A percentile compares a stretch with the other conserved stretches of the same genome.
These are phyloP conservation scores for Gastrophryne carolinensis DNA, from an alignment of 2,797 vertebrate species.

Conservation along the genomic window DNA sequence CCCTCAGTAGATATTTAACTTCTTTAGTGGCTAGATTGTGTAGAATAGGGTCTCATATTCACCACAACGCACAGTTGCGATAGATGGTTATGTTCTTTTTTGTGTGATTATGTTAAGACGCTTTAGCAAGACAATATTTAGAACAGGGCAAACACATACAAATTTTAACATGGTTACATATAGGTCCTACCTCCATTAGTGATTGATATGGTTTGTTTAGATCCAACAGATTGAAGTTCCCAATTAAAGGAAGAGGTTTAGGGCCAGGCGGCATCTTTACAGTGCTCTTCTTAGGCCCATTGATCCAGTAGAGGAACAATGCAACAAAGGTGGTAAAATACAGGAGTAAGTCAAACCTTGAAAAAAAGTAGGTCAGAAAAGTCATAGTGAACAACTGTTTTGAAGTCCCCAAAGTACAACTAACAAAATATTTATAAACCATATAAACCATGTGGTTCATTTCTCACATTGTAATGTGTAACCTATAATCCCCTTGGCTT, in stretches of 20 bases:
- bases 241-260: slow-evolving; percentile 20
- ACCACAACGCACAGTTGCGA: no score
- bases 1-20: no score
- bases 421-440: neutral
- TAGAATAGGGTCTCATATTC: no score
- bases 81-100: no score
- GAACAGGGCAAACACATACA: no score
- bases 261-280: slow-evolving; percentile 35
- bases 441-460: neutral
- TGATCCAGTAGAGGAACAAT: slow-evolving; percentile 18
- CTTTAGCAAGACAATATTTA: no score
- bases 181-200: slow-evolving; percentile 21
- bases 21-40: no score
- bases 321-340: neutral
- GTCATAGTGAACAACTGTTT: neutral
- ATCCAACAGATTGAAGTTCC: slow-evolving; percentile 17
- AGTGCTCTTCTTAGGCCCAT: neutral
- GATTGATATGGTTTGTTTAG: slow-evolving; percentile 1
- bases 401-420: neutral
- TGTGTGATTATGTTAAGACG: no score
- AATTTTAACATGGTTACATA: no score
- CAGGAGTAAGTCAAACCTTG: neutral
- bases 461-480: neutral
- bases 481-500: neutral
- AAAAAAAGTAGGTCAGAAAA: neutral